phyloP scores from a whole-genome alignment of 30 jellyfish, hydroid and myxozoan species.

The Turritopsis dohrnii region DNA sequence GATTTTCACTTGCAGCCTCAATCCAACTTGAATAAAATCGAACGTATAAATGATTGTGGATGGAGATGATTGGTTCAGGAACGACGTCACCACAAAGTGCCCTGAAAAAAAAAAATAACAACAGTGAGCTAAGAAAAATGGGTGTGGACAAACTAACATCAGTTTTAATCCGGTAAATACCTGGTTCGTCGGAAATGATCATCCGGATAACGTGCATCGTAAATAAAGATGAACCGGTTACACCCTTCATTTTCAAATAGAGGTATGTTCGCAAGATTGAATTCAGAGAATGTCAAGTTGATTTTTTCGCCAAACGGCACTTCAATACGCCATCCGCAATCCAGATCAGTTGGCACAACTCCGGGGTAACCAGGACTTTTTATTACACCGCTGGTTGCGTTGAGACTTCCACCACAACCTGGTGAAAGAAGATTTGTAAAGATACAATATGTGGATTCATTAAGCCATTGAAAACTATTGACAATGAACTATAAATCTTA shows the following conservation, averaged over 20 bases:
- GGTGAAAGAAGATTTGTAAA: no score
- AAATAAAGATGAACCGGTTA: neutral
- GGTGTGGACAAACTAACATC: neutral
- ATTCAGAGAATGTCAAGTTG: slow-evolving; percentile 41
- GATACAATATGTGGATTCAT: no score
- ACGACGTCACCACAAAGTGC: neutral
- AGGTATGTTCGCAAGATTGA: slow-evolving; percentile 27
- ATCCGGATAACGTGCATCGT: neutral
- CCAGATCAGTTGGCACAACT: slow-evolving; percentile 42
- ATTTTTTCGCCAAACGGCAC: slow-evolving; percentile 66
- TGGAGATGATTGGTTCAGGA: neutral
- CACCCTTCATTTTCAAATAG: neutral
- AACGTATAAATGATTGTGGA: neutral
- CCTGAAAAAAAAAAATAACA: neutral
- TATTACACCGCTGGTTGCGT: slow-evolving; percentile 39
- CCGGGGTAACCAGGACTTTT: slow-evolving; percentile 46
- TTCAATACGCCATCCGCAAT: slow-evolving; percentile 66
- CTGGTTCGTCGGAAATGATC: slow-evolving; percentile 11
- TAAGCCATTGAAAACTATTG: no score
- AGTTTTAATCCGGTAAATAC: neutral
- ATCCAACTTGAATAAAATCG: neutral
- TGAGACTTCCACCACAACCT: slow-evolving; percentile 81
- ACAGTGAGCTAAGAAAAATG: neutral
- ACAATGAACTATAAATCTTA: slow-evolving; percentile 25
- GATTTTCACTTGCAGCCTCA: neutral